Evolutionary conservation across 2,888 invertebrate species (phyloP).

Genomic region (Cancer borealis): DNA sequence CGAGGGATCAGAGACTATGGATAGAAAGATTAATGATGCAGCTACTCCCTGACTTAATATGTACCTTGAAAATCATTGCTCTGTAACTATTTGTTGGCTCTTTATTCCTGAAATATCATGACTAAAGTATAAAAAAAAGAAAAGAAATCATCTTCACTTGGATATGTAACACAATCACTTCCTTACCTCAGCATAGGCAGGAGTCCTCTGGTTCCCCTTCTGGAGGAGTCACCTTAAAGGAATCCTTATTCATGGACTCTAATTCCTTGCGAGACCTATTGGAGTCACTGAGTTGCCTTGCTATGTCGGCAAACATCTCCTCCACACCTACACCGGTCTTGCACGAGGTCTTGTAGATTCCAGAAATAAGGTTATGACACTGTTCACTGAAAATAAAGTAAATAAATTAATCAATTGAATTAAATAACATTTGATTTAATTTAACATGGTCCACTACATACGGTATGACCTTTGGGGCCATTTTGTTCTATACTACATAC

Average conservation of each 20-base stretch:
- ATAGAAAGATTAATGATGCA: too few species aligned
- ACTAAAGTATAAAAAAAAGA: background rate
- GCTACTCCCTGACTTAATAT: too few species aligned
- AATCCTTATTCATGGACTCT: constrained; percentile 76
- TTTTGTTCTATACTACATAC: background rate
- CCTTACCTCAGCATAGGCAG: constrained; percentile 74
- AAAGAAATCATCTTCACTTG: background rate
- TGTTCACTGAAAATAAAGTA: constrained; percentile 85
- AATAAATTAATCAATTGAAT: background rate
- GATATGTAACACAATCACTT: background rate
- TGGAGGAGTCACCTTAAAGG: constrained; percentile 76
- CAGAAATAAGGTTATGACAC: constrained; percentile 93
- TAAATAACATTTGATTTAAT: background rate
- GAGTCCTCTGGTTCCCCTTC: constrained; percentile 75
- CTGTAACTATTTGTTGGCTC: too few species aligned
- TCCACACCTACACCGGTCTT: constrained; percentile 92
- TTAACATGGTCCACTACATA: too few species aligned
- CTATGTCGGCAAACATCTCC: constrained; percentile 94
- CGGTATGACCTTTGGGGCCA: too few species aligned
- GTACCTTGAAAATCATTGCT: too few species aligned
- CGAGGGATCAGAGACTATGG: too few species aligned
- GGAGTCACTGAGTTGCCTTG: constrained; percentile 88
- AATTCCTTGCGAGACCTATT: constrained; percentile 82
- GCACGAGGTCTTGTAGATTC: constrained; percentile 93
- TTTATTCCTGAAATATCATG: background rate